A percentile compares a stretch with the other conserved stretches of the same genome.
Evolutionary conservation across 2,888 invertebrate genomes (phyloP).

Genomic region (Noctuana brunneofusca): DNA sequence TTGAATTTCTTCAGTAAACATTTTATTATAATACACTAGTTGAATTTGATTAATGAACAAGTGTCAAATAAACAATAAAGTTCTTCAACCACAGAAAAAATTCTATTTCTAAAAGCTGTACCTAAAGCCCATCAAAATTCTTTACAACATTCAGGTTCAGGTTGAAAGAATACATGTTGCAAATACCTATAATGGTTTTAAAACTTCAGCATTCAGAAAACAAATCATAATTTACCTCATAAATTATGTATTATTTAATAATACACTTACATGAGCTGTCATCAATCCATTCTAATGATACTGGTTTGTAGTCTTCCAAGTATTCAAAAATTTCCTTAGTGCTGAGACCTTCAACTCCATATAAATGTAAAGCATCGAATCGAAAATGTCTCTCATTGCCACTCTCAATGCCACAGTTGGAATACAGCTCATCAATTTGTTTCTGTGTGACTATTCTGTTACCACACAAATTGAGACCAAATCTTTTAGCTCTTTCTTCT

Average conservation of each 20-base stretch:
- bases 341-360: conserved; percentile 89
- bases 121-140: too few relatives aligned
- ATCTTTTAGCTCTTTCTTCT: conserved; percentile 73
- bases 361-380: conserved; percentile 88
- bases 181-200: too few relatives aligned
- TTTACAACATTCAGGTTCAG: too few relatives aligned
- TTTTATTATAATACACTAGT: too few relatives aligned
- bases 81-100: too few relatives aligned
- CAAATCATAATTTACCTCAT: neutral
- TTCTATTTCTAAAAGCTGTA: too few relatives aligned
- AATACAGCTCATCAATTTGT: conserved; percentile 75
- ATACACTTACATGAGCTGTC: conserved; percentile 86
- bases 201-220: too few relatives aligned
- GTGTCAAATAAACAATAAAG: too few relatives aligned
- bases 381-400: conserved; percentile 85
- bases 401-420: conserved; percentile 72
- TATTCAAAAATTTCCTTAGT: conserved; percentile 91
- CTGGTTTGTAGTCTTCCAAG: conserved; percentile 89
- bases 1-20: too few relatives aligned
- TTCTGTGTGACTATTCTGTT: conserved; percentile 69
- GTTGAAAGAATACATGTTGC: too few relatives aligned
- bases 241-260: neutral
- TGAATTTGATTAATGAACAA: too few relatives aligned
- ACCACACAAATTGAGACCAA: conserved; percentile 73
- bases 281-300: conserved; percentile 91